Conservation (phyloP, 1,140 invertebrate species). For the Tetraneura akinire region DNA sequence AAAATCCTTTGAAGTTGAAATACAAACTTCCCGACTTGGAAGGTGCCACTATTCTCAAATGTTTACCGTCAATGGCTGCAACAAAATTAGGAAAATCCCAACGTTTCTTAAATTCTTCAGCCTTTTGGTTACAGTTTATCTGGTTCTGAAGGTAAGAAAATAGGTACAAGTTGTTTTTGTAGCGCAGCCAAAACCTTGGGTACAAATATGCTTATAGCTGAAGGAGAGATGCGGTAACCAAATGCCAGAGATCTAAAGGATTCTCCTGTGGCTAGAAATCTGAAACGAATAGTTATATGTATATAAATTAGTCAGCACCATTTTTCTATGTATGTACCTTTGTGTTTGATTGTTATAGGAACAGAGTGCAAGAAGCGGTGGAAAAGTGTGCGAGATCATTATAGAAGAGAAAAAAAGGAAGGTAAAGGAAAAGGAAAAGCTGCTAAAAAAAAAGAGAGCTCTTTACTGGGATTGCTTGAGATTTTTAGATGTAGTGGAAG, state of each 20-base stretch:
- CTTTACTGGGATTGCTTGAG: slow-evolving; percentile 26
- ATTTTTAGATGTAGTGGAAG: slow-evolving; percentile 30
- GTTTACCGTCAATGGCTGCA: slow-evolving; percentile 59
- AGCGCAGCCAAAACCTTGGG: slow-evolving; percentile 42
- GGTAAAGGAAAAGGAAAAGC: slow-evolving; percentile 24
- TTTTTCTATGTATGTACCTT: slow-evolving; percentile 21
- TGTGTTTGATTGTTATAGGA: slow-evolving; percentile 27
- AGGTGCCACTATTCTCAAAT: slow-evolving; percentile 58
- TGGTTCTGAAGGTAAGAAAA: slow-evolving; percentile 44
- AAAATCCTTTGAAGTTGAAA: slow-evolving; percentile 54
- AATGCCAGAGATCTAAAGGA: slow-evolving; percentile 52
- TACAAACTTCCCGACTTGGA: slow-evolving; percentile 54
- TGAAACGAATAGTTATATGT: slow-evolving; percentile 38
- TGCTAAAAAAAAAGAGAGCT: slow-evolving; percentile 30
- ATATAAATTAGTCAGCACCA: slow-evolving; percentile 27
- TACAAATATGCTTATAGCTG: slow-evolving; percentile 50
- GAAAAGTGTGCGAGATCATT: slow-evolving; percentile 27
- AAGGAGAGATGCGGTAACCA: slow-evolving; percentile 46
- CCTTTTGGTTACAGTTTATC: slow-evolving; percentile 56
- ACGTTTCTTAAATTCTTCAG: slow-evolving; percentile 55
- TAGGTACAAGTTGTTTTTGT: slow-evolving; percentile 18
- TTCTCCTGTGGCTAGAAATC: slow-evolving; percentile 53
- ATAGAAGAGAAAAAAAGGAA: slow-evolving; percentile 30
- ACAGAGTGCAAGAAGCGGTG: slow-evolving; percentile 14
- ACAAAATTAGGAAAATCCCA: slow-evolving; percentile 57